Base-by-base conservation (phyloP, 2,888 invertebrate species). In the Cosmia trapezina region DNA sequence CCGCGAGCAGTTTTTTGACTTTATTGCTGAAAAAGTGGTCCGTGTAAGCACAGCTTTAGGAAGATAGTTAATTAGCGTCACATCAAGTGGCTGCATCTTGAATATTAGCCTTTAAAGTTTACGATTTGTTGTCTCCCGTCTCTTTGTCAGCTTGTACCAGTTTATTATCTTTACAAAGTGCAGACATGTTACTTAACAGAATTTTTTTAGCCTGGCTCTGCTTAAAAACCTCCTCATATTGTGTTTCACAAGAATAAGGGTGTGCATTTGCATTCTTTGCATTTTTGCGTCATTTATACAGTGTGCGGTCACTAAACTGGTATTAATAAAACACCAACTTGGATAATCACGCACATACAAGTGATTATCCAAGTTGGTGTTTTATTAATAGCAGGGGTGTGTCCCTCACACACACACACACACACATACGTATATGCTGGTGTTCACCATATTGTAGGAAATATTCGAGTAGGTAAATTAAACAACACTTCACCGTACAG, bases 101-200 rank as follows among this genome's bases (percentile, higher is more conserved):
- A 73, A 74, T 76, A 81, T 86, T 81, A 81, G 73, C 80, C 71
- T 81, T 73, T 61, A 74, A 66, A 83, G 72, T 86, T 87, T 82
- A 85, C 73, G 80, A 83, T 74, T 76, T 80, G 74, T 76, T 63
- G 54, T 80, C 70, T 81, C 71, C 43, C n/a, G 65, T 53, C 78
- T 51, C 56, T 79, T 78, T 82, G 75, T 80, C 69, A 59, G 60
- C 53, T 73, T 77, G 71, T 57, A 59, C 9, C 11, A 75, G 49
- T 76, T 73, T 83, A 66, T 71, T 70, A 67, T 70, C 53, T 56
- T 70, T 33, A 70, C 53, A 80, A 66, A 56, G 64, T 67, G 19
- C 60, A 61, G 19, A 1, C 33, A 33, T 66, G 41, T 63, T 51
- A 71, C 67, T 73, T 73, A 64, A 22, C n/a, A 51, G n/a, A 67